A percentile compares a stretch with the other conserved stretches of the same genome.
Evolutionary conservation across 2,113 vertebrate genomes (phyloP).

Genomic region (Sebastes schlegelii): DNA sequence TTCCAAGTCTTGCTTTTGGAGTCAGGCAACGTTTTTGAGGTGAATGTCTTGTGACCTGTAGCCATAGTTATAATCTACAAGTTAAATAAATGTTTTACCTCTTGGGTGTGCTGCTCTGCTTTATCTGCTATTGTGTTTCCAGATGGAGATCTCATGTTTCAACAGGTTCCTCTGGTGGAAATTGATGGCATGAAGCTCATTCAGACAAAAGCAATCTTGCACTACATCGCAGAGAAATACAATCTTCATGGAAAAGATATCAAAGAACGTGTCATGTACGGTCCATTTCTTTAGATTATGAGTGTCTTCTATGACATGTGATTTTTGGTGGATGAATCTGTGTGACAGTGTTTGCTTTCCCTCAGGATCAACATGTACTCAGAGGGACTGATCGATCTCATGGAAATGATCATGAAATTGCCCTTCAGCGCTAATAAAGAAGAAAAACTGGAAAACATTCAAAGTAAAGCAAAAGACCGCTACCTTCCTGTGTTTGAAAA

Average conservation of each 20-base stretch:
- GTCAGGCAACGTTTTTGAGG: background rate
- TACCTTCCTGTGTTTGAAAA: slow-evolving; percentile 92
- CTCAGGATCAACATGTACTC: slow-evolving; percentile 91
- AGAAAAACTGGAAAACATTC: slow-evolving; percentile 77
- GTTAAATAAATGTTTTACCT: no score
- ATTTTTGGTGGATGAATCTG: background rate
- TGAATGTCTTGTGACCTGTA: background rate
- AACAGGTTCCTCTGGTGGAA: slow-evolving; percentile 93
- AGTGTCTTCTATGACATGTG: background rate
- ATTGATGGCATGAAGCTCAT: slow-evolving; percentile 93
- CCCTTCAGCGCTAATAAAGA: slow-evolving; percentile 79
- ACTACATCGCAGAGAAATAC: slow-evolving; percentile 92
- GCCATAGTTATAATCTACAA: fast-evolving
- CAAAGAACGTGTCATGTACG: slow-evolving; percentile 89
- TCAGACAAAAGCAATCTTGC: slow-evolving; percentile 90
- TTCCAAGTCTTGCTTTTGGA: background rate
- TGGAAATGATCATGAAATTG: slow-evolving; percentile 83
- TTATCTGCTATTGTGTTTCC: background rate
- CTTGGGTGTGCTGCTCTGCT: background rate
- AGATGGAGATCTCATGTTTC: slow-evolving; percentile 88
- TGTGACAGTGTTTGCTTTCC: slow-evolving; percentile 10
- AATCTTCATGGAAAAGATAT: slow-evolving; percentile 89
- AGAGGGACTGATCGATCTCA: slow-evolving; percentile 88
- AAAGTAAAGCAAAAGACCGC: slow-evolving; percentile 82
- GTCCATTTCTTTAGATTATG: background rate